Evolutionary conservation across 2,888 invertebrate species (phyloP).

Genomic region (Nemurella pictetii): DNA sequence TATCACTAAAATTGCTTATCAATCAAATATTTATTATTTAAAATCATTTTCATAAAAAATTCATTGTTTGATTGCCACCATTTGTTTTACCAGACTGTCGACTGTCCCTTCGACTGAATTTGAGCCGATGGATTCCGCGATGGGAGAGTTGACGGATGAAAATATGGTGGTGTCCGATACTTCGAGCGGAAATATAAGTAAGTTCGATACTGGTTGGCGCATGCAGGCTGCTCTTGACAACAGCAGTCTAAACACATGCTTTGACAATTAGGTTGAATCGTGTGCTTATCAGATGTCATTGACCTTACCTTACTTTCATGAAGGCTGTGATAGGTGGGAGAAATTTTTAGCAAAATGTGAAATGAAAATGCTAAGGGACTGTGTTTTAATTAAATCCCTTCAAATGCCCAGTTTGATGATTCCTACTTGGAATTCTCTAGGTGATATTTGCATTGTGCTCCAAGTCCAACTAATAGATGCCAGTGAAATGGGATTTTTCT

Average conservation of each 20-base stretch:
- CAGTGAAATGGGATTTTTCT: too few species aligned
- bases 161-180: conserved; percentile 36
- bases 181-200: conserved; percentile 19
- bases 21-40: conserved; percentile 27
- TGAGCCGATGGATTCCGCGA: conserved; percentile 41
- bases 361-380: too few species aligned
- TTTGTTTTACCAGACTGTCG: conserved; percentile 30
- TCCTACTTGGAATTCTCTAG: too few species aligned
- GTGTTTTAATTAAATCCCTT: too few species aligned
- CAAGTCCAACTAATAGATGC: too few species aligned
- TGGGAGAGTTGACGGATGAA: conserved; percentile 41
- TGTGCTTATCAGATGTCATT: neutral
- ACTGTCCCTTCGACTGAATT: neutral
- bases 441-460: too few species aligned
- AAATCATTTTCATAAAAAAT: neutral
- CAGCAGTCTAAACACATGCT: neutral
- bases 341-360: too few species aligned
- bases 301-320: neutral
- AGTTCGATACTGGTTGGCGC: neutral
- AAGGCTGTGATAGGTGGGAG: too few species aligned
- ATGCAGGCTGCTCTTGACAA: neutral
- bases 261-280: neutral
- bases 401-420: too few species aligned
- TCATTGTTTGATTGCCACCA: neutral
- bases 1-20: conserved; percentile 1